Percentiles rank a stretch among this genome's conserved stretches.
Evolutionary conservation across 2,113 vertebrate genomes (phyloP).

Genomic region (Halcyon senegalensis): DNA sequence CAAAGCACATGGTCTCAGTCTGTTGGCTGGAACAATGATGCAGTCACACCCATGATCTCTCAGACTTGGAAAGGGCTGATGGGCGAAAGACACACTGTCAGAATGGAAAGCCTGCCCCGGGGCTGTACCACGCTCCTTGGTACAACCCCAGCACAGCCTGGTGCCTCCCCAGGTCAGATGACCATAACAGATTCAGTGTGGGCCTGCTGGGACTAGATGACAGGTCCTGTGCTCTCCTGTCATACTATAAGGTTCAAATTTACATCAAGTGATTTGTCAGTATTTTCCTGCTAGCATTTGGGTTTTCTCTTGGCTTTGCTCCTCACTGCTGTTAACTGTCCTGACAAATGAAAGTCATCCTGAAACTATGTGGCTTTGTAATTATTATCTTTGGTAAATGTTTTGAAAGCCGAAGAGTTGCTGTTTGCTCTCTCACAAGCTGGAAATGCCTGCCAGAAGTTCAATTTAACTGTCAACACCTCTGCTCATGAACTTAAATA

Average conservation of each 20-base stretch:
- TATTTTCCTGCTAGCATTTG: constrained; percentile 45
- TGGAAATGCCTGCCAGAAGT: constrained; percentile 67
- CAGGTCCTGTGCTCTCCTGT: background rate
- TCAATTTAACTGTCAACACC: constrained; percentile 78
- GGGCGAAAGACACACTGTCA: background rate
- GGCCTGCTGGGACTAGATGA: background rate
- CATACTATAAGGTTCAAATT: background rate
- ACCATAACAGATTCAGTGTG: background rate
- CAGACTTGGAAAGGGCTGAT: background rate
- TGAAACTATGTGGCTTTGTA: constrained; percentile 71
- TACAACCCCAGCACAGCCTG: background rate
- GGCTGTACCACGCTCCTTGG: background rate
- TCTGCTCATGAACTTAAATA: constrained; percentile 63
- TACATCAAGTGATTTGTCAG: constrained; percentile 26
- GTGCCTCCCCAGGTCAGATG: background rate
- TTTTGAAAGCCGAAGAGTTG: constrained; percentile 68
- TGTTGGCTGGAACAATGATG: background rate
- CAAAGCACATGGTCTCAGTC: background rate
- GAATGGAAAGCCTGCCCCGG: background rate
- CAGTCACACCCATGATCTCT: background rate
- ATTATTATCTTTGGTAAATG: constrained; percentile 70
- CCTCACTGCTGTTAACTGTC: constrained; percentile 45
- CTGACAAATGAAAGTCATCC: constrained; percentile 70
- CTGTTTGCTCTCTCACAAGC: constrained; percentile 50
- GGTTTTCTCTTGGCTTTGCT: constrained; percentile 65